Evolutionary conservation across 2,113 vertebrate genomes (phyloP), one percentile per base, ranked within the genome.

Genomic region (Hydropotes inermis): DNA sequence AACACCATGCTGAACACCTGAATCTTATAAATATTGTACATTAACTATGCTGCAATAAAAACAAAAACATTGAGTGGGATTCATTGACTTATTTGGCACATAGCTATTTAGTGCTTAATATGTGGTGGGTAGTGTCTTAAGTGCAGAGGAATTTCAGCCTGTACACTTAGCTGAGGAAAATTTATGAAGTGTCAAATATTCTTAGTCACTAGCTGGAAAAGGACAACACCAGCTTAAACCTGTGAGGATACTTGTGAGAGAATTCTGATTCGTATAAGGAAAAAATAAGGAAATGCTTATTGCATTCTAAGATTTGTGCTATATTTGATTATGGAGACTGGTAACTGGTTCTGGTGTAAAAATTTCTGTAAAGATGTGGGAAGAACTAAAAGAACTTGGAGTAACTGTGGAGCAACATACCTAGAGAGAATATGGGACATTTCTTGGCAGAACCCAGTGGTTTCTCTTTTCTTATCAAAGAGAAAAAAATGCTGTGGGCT

Each of bases 181-280:
- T 16, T 8, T 45, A 1, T 19, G 47, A 33, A 50, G n/a, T 57
- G 21, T 39, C 45, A 50, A 78, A 21, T 47, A 50, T 27, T 88
- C 16, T 88, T 47, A 60, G 4, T 90, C 6, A 85, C 23, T 36
- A 30, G 2, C 2, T 19, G 0, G 25, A 55, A 33, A 30, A 8
- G 23, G 28, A 79, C 1, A 76, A 2, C 1, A 4, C 27, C 25
- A n/a, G 4, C 7, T 87, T 61, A 15, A 36, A 7, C 28, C 0
- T 8, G 0, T n/a, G 25, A 79, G 64, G 45, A 57, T 33, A 70
- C 45, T 13, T 83, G 17, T 50, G 27, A 88, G 11, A 21, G 10
- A 88, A 79, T 70, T 52, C 30, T 54, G 43, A 85, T 25, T 13
- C 1, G 15, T 23, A 27, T 6, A 9, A 87, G 39, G 36, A 45